Base-by-base conservation (phyloP, 2,888 invertebrate species). In the Quadroppia sp. region DNA sequence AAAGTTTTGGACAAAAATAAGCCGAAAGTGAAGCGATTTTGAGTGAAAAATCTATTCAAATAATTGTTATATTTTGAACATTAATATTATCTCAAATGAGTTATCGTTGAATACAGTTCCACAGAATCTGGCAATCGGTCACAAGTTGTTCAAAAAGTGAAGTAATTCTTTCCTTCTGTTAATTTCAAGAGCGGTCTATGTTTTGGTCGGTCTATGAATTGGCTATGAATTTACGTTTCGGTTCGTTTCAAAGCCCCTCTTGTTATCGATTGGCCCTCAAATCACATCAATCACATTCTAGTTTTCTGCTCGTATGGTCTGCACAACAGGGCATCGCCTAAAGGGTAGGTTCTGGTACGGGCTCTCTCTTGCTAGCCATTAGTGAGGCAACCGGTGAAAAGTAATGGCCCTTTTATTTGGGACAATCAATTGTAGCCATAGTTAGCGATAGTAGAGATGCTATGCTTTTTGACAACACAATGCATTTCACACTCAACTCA, bases 231-330 rank as follows among this genome's bases (percentile, higher is more conserved):
- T 56, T 56, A 15, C 56, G 56, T 56, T 56, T 56, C 56, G 56
- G 56, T 56, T 56, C 56, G 56, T 56, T 56, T 56, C 56, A 56
- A 56, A 56, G 56, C 56, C 56, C n/a, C n/a, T n/a, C n/a, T 56
- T 56, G 56, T 56, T 56, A 56, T 56, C 56, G 56, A 56, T 56
- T 56, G 56, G 56, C 28, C 56, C 56, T 56, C 56, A 56, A 28
- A 56, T 56, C 56, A 56, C 56, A 56, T 56, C 56, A 56, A 56
- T 56, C 56, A 56, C 56, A 56, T 56, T 56, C 56, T 56, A 11
- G 56, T 56, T n/a, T n/a, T 56, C 56, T 30, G 56, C 17, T 30
- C 56, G 56, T 56, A 56, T 28, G 56, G 28, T 23, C 30, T 28
- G 23, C 56, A 56, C 28, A 56, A 56, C 56, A 56, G 30, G 28